These are phyloP conservation scores for Mythimna ferrago DNA, from an alignment of 2,888 invertebrate genomes.

Conservation along the genomic window DNA sequence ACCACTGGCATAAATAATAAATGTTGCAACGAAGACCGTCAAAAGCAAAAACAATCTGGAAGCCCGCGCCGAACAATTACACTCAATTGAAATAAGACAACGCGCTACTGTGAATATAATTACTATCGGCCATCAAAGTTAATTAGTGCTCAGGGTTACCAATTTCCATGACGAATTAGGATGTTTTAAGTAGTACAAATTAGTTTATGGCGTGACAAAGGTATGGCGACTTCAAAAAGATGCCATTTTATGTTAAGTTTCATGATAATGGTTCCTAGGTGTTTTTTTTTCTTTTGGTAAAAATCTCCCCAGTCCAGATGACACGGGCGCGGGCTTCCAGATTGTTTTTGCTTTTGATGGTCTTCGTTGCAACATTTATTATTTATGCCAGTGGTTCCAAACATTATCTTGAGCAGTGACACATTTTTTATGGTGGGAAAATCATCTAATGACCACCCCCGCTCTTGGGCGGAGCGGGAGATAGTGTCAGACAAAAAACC, in stretches of 20 bases:
- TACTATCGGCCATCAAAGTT: slow-evolving; percentile 36
- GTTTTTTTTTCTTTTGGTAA: too few species aligned
- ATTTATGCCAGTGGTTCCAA: not conserved
- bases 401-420: not conserved
- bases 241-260: too few species aligned
- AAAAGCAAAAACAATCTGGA: slow-evolving; percentile 41
- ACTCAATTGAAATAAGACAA: slow-evolving; percentile 52
- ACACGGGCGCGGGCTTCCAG: slow-evolving; percentile 18
- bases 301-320: too few species aligned
- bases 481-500: too few species aligned
- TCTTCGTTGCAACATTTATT: slow-evolving; percentile 31
- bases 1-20: slow-evolving; percentile 2
- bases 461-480: too few species aligned
- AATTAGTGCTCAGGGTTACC: slow-evolving; percentile 39
- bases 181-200: slow-evolving; percentile 1
- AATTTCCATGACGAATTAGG: not conserved
- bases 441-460: too few species aligned
- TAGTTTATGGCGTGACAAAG: not conserved
- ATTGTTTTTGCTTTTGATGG: slow-evolving; percentile 32
- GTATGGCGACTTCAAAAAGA: not conserved
- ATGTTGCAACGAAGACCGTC: slow-evolving; percentile 26
- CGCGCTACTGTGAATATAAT: slow-evolving; percentile 38
- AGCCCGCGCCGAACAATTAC: slow-evolving; percentile 40
- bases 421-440: too few species aligned
- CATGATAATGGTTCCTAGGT: too few species aligned